Evolutionary conservation across 2,888 invertebrate genomes (phyloP).

Genomic region (Onchidella celtica): DNA sequence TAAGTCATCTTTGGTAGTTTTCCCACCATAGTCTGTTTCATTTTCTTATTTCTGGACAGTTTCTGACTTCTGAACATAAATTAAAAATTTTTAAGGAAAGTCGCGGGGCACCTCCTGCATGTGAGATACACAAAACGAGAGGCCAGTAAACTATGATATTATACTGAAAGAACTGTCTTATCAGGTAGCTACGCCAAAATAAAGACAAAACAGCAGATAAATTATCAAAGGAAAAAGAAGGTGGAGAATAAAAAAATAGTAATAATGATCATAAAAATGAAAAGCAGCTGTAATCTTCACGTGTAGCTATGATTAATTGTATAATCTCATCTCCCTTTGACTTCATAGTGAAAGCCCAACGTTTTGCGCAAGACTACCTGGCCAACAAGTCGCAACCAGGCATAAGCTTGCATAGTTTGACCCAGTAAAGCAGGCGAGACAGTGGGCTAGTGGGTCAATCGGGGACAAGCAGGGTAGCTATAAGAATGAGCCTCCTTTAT

Average conservation of each 20-base stretch:
- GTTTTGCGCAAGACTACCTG: conserved; percentile 9
- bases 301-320: too few relatives aligned
- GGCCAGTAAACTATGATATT: too few relatives aligned
- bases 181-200: background rate
- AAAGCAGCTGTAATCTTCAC: background rate
- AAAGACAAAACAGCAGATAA: background rate
- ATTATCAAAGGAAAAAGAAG: background rate
- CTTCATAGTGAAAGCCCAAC: too few relatives aligned
- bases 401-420: conserved; percentile 35
- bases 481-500: background rate
- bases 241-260: background rate
- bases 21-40: too few relatives aligned
- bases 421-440: conserved; percentile 41
- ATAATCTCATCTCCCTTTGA: too few relatives aligned
- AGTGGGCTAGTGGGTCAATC: conserved; percentile 48
- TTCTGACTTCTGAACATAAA: too few relatives aligned
- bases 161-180: too few relatives aligned
- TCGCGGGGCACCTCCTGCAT: too few relatives aligned
- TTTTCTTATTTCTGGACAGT: too few relatives aligned
- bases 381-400: conserved; percentile 5
- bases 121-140: too few relatives aligned
- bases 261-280: background rate
- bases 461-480: conserved; percentile 27
- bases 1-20: too few relatives aligned
- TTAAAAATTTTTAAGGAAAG: too few relatives aligned